A percentile compares a stretch with the other conserved stretches of the same genome.
phyloP scores from a whole-genome alignment of 2,888 invertebrate species.

The Poecilus cupreus region DNA sequence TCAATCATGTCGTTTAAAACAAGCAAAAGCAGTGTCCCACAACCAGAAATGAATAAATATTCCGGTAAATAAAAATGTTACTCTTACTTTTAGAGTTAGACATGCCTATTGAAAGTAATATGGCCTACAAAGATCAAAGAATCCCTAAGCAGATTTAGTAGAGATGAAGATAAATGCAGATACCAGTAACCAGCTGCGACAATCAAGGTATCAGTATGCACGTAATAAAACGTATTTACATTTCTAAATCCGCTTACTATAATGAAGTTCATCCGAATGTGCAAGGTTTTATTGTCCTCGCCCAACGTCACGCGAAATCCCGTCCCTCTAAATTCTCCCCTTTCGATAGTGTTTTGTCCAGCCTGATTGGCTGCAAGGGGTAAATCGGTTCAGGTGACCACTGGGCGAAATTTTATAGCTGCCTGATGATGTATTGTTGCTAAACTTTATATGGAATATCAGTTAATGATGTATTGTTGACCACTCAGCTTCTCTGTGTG shows the following conservation, averaged over 20 bases:
- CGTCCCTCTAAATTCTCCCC: constrained; percentile 22
- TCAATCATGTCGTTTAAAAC: too few relatives aligned
- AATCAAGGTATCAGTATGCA: constrained; percentile 16
- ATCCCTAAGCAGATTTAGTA: too few relatives aligned
- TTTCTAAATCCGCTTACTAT: constrained; percentile 37
- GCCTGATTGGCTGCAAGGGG: neutral
- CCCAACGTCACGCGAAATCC: constrained; percentile 36
- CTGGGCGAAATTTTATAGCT: constrained; percentile 26
- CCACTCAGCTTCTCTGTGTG: neutral
- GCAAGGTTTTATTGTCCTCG: constrained; percentile 46
- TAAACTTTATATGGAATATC: constrained; percentile 36
- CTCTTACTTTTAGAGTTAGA: too few relatives aligned
- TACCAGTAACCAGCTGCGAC: constrained; percentile 17
- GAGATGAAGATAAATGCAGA: too few relatives aligned
- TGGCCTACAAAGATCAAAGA: too few relatives aligned
- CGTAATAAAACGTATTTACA: constrained; percentile 42
- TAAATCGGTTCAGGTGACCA: constrained; percentile 43
- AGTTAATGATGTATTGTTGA: constrained; percentile 46
- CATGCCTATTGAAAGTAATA: too few relatives aligned
- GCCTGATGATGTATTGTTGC: constrained; percentile 55
- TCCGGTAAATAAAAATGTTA: too few relatives aligned
- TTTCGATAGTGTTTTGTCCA: constrained; percentile 1
- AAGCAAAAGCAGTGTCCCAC: too few relatives aligned
- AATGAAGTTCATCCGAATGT: constrained; percentile 49
- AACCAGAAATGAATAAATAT: too few relatives aligned